Evolutionary conservation across 2,888 invertebrate genomes (phyloP).

Genomic region (Glaucopsyche alexis): DNA sequence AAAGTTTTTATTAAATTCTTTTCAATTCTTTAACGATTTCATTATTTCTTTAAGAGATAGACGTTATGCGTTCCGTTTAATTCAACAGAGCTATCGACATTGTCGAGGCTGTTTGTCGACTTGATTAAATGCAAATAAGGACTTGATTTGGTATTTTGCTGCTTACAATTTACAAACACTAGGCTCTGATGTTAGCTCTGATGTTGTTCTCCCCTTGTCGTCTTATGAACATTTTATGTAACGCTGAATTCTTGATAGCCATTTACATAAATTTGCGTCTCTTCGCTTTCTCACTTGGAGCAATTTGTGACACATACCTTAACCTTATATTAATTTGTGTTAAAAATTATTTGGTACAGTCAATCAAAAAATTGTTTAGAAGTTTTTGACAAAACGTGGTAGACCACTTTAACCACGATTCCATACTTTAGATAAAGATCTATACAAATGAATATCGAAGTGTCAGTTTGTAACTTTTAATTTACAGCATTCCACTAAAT

Average conservation of each 20-base stretch:
- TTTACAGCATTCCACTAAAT: too few relatives aligned
- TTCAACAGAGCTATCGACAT: slow-evolving; percentile 55
- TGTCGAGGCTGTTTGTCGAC: slow-evolving; percentile 49
- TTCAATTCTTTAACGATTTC: slow-evolving; percentile 37
- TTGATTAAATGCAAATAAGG: slow-evolving; percentile 72
- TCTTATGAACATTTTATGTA: slow-evolving; percentile 70
- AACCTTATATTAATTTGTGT: neutral
- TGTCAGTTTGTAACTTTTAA: too few relatives aligned
- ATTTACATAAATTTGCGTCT: slow-evolving; percentile 75
- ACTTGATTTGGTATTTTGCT: slow-evolving; percentile 61
- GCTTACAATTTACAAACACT: slow-evolving; percentile 31
- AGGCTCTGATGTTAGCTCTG: slow-evolving; percentile 64
- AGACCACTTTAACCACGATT: too few relatives aligned
- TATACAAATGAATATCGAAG: too few relatives aligned
- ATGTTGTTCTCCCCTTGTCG: slow-evolving; percentile 59
- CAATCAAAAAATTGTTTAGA: neutral
- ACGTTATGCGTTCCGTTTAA: slow-evolving; percentile 7
- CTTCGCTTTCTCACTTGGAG: slow-evolving; percentile 67
- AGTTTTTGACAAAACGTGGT: neutral
- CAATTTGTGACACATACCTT: slow-evolving; percentile 52
- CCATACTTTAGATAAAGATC: too few relatives aligned
- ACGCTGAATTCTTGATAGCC: slow-evolving; percentile 60
- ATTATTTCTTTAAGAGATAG: slow-evolving; percentile 17
- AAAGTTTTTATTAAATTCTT: slow-evolving; percentile 42
- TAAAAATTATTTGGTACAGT: neutral